Conservation (phyloP, 2,113 vertebrate genomes). For the Nerophis ophidion region DNA sequence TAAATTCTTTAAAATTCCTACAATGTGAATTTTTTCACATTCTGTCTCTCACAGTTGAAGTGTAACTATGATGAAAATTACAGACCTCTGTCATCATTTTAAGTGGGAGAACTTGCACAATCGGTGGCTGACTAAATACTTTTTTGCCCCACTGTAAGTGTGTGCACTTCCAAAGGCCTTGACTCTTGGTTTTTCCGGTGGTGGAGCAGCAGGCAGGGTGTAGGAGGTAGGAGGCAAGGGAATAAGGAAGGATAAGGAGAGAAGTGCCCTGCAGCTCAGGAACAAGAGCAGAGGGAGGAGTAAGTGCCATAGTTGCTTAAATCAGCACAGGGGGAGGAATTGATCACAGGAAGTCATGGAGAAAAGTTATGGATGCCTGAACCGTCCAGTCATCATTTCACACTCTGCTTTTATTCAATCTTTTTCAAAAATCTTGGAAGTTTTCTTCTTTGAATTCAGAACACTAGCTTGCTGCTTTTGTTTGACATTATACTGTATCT, state of each 20-base stretch:
- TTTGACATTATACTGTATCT: conserved; percentile 1
- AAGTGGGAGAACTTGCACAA: too few relatives aligned
- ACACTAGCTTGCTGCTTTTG: conserved; percentile 10
- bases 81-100: too few relatives aligned
- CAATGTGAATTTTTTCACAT: too few relatives aligned
- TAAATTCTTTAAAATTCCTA: too few relatives aligned
- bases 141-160: too few relatives aligned
- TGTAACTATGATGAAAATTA: too few relatives aligned
- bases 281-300: conserved; percentile 40
- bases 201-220: neutral
- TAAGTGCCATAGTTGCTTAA: conserved; percentile 54
- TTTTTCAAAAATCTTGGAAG: conserved; percentile 4
- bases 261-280: conserved; percentile 34
- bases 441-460: conserved; percentile 20
- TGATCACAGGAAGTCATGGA: conserved; percentile 43
- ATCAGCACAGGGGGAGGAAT: conserved; percentile 55
- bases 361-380: conserved; percentile 10
- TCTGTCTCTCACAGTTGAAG: too few relatives aligned
- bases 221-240: neutral
- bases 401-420: neutral
- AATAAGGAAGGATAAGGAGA: conserved; percentile 3
- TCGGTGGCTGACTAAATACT: too few relatives aligned
- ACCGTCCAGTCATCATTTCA: neutral
- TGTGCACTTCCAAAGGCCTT: too few relatives aligned
- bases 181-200: too few relatives aligned